Conservation (phyloP, 2,113 vertebrate genomes). For the Myiagra hebetior region DNA sequence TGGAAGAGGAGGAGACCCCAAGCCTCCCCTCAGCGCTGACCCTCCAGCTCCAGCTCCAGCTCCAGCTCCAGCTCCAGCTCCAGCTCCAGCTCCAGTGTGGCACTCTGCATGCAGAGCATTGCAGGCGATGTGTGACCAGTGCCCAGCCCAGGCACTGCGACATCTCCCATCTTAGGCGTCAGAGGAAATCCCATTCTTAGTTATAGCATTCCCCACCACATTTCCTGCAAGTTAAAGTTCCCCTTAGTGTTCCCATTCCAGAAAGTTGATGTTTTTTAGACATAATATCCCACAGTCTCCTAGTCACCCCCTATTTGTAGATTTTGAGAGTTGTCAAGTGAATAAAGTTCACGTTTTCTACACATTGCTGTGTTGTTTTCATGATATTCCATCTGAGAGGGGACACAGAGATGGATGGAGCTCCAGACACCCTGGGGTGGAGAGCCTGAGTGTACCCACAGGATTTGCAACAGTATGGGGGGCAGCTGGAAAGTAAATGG, state of each 20-base stretch:
- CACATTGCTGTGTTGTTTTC: background rate
- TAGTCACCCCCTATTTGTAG: no score
- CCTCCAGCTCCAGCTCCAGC: background rate
- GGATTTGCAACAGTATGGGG: background rate
- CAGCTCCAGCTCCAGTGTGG: rapidly evolving
- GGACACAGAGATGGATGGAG: rapidly evolving
- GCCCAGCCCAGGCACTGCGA: background rate
- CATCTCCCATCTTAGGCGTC: background rate
- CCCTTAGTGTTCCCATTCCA: background rate
- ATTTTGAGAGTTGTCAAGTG: background rate
- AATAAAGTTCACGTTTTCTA: rapidly evolving
- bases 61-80: background rate
- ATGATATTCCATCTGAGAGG: background rate
- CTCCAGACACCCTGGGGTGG: rapidly evolving
- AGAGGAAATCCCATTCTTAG: no score
- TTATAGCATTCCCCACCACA: rapidly evolving
- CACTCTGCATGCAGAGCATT: background rate
- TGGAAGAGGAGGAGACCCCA: no score
- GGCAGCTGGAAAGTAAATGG: background rate
- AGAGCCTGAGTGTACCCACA: no score
- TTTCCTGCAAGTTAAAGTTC: no score
- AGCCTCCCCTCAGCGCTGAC: background rate
- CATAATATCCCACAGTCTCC: rapidly evolving
- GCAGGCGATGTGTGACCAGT: background rate
- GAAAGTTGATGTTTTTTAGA: background rate